Evolutionary conservation across 2,888 invertebrate genomes (phyloP).

Genomic region (Lottia scabra): DNA sequence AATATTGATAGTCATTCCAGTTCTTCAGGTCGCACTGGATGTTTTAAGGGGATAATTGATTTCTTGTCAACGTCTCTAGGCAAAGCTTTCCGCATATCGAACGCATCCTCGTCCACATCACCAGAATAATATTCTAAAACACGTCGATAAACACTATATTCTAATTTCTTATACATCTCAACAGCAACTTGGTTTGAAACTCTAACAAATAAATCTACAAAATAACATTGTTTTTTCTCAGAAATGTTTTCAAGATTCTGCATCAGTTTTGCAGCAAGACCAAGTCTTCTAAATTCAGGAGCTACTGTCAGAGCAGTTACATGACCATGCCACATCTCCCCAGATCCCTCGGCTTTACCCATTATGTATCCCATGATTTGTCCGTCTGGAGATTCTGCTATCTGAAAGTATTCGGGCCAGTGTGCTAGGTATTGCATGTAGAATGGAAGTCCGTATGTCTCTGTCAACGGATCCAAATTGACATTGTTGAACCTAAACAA

Average conservation of each 20-base stretch:
- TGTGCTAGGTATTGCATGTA: slow-evolving; percentile 97
- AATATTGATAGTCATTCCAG: slow-evolving; percentile 75
- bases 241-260: slow-evolving; percentile 94
- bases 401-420: slow-evolving; percentile 99
- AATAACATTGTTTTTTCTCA: slow-evolving; percentile 94
- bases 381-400: slow-evolving; percentile 94
- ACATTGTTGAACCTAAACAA: slow-evolving; percentile 95
- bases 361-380: slow-evolving; percentile 99
- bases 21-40: slow-evolving; percentile 96
- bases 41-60: slow-evolving; percentile 90
- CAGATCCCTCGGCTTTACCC: slow-evolving; percentile 97
- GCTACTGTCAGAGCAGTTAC: slow-evolving; percentile 98
- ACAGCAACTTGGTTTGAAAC: slow-evolving; percentile 98
- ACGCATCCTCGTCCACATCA: slow-evolving; percentile 97
- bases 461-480: slow-evolving; percentile 97
- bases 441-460: slow-evolving; percentile 82
- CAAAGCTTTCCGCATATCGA: slow-evolving; percentile 98
- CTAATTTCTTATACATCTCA: slow-evolving; percentile 95
- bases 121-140: slow-evolving; percentile 96
- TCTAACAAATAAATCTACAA: slow-evolving; percentile 97
- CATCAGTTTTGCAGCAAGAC: slow-evolving; percentile 94
- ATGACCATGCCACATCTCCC: slow-evolving; percentile 99
- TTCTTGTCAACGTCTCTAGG: slow-evolving; percentile 91
- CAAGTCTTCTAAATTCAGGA: slow-evolving; percentile 91
- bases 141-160: slow-evolving; percentile 95